Percentiles rank a stretch among this genome's conserved stretches.
These are phyloP conservation scores for Plecotus auritus DNA, from an alignment of 2,113 vertebrate genomes.

Conservation along the genomic window DNA sequence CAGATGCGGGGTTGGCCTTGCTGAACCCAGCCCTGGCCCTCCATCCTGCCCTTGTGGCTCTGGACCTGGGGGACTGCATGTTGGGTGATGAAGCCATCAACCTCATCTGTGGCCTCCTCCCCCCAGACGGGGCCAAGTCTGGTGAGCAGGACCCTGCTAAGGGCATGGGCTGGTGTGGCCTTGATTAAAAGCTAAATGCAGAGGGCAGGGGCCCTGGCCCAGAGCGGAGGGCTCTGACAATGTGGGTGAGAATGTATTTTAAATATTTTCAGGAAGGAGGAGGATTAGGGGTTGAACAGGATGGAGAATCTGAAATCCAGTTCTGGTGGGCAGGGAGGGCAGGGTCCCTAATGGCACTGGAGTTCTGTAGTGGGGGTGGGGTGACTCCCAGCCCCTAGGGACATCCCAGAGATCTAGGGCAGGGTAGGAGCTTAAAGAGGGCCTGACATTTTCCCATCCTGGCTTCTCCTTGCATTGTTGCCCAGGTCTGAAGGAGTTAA, in stretches of 20 bases:
- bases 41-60: constrained; percentile 92
- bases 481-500: constrained; percentile 94
- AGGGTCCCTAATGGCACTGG: neutral
- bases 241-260: neutral
- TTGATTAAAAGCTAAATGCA: neutral
- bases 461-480: constrained; percentile 43
- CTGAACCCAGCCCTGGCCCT: constrained; percentile 91
- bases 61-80: constrained; percentile 97
- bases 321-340: neutral
- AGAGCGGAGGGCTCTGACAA: neutral
- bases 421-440: neutral
- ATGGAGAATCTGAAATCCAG: neutral
- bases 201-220: neutral
- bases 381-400: neutral
- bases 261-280: neutral
- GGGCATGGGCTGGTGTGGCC: neutral
- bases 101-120: constrained; percentile 94
- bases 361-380: neutral
- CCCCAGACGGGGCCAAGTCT: constrained; percentile 95
- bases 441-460: neutral
- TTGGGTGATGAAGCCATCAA: constrained; percentile 94
- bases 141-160: constrained; percentile 81
- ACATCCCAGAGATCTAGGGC: neutral
- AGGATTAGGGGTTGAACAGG: neutral
- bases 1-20: constrained; percentile 91